phyloP scores from a whole-genome alignment of 2,888 invertebrate genomes.

The Zele albiditarsus region DNA sequence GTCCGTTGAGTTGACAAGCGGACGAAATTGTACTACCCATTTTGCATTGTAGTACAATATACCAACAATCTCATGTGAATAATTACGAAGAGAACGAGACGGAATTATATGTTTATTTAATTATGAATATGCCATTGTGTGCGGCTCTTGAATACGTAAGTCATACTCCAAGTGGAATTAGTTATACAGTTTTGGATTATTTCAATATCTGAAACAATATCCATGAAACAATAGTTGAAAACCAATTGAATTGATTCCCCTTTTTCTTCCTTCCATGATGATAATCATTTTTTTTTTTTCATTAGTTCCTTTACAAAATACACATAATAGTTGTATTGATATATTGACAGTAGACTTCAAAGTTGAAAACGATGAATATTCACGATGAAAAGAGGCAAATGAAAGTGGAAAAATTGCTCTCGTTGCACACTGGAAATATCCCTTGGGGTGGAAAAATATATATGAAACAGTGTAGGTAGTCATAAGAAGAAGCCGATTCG shows the following conservation, averaged over 20 bases:
- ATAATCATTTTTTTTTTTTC: not conserved
- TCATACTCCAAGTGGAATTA: no score
- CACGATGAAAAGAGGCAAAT: not conserved
- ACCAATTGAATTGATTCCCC: not conserved
- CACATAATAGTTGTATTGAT: not conserved
- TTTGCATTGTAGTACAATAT: no score
- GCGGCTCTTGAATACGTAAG: no score
- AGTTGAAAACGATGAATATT: constrained; percentile 2
- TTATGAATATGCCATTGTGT: no score
- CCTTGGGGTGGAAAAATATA: constrained; percentile 38
- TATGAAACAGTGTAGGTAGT: constrained; percentile 36
- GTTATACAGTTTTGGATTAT: no score
- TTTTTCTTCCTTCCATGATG: not conserved
- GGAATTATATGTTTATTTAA: no score
- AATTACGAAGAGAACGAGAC: no score
- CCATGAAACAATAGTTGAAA: no score
- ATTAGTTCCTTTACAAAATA: not conserved
- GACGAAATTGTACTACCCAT: no score
- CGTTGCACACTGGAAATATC: constrained; percentile 19
- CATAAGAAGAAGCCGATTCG: constrained; percentile 21
- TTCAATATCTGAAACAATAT: no score
- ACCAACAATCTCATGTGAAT: no score
- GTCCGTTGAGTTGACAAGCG: no score
- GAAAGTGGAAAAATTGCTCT: constrained; percentile 20
- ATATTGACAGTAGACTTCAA: not conserved